These are phyloP conservation scores for Pogona vitticeps DNA, from an alignment of 2,113 vertebrate genomes.

Conservation along the genomic window DNA sequence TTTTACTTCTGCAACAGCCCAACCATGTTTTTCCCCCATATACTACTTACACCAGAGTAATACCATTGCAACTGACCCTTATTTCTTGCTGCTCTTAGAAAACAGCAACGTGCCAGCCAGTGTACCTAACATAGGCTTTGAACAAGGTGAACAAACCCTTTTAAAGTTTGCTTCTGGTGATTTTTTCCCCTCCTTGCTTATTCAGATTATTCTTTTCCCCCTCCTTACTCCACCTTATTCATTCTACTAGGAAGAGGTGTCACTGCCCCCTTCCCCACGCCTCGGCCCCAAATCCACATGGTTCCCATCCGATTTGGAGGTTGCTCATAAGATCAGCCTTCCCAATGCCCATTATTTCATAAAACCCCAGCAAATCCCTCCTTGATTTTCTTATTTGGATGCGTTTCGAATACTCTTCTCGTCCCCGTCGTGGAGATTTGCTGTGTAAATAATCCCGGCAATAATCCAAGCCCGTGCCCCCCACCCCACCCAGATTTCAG, in stretches of 20 bases:
- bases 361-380: conserved; percentile 51
- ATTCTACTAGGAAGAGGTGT: neutral
- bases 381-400: conserved; percentile 74
- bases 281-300: neutral
- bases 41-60: neutral
- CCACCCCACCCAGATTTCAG: conserved; percentile 81
- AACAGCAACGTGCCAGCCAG: too few species aligned
- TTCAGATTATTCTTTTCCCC: neutral
- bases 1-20: too few species aligned
- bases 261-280: neutral
- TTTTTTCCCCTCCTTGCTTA: neutral
- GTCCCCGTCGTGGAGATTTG: conserved; percentile 87
- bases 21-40: too few species aligned
- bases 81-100: neutral
- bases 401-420: conserved; percentile 78
- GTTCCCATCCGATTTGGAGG: conserved; percentile 52
- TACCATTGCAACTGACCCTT: neutral
- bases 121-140: neutral
- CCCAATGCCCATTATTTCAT: conserved; percentile 51
- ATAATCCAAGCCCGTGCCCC: conserved; percentile 79
- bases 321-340: conserved; percentile 20
- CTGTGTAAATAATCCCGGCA: conserved; percentile 90
- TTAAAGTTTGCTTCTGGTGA: too few species aligned
- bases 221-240: neutral
- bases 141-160: too few species aligned